Percentiles rank a stretch among this genome's conserved stretches.
These are phyloP conservation scores for Orchesellides sinensis DNA, from an alignment of 2,888 invertebrate species.

Conservation along the genomic window DNA sequence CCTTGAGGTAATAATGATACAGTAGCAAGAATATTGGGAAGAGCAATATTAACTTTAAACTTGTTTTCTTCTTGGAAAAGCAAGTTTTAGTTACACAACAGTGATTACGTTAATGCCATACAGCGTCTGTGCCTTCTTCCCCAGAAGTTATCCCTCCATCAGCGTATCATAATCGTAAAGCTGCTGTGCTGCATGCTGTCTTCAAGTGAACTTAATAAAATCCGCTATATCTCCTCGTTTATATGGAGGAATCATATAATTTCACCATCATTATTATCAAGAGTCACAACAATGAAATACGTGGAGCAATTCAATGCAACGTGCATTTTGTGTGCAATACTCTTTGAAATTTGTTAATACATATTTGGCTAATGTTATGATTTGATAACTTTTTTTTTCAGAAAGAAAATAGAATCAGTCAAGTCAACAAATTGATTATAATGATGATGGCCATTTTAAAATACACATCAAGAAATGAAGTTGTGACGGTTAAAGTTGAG, in stretches of 20 bases:
- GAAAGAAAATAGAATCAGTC: background rate
- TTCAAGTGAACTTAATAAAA: slow-evolving; percentile 2
- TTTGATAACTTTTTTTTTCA: background rate
- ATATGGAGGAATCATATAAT: background rate
- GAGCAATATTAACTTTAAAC: background rate
- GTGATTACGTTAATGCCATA: slow-evolving; percentile 26
- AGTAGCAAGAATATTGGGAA: too few species aligned
- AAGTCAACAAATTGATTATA: slow-evolving; percentile 1
- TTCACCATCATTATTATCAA: background rate
- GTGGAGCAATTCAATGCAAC: too few species aligned
- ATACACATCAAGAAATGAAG: background rate
- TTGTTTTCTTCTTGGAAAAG: slow-evolving; percentile 5
- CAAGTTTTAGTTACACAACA: slow-evolving; percentile 32
- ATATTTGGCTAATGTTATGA: background rate
- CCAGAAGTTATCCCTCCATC: too few species aligned
- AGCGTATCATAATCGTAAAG: too few species aligned
- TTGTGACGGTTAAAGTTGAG: slow-evolving; percentile 24
- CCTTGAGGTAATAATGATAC: too few species aligned
- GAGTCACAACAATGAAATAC: slow-evolving; percentile 1
- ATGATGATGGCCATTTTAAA: slow-evolving; percentile 13
- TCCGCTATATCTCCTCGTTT: background rate
- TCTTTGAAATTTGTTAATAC: too few species aligned
- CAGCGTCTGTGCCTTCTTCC: slow-evolving; percentile 3
- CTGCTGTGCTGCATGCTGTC: background rate
- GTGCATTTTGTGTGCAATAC: too few species aligned